Evolutionary conservation across 1,140 invertebrate genomes (phyloP).

Genomic region (Drosophila pseudoobscura): DNA sequence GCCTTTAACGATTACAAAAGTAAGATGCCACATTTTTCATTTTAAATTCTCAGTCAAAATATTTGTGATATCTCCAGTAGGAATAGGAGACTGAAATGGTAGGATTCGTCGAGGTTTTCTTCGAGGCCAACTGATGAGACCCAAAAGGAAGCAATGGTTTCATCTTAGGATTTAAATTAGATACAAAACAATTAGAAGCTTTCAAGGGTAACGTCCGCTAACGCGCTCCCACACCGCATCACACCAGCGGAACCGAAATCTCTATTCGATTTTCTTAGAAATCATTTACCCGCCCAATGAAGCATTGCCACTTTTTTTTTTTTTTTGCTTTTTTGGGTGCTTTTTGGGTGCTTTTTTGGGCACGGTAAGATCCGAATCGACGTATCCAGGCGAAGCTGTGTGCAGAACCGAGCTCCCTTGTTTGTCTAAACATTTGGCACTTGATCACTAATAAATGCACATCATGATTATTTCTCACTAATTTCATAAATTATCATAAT

Average conservation of each 20-base stretch:
- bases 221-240: not conserved
- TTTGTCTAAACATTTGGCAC: conserved; percentile 65
- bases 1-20: too few relatives aligned
- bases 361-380: conserved; percentile 6
- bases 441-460: conserved; percentile 72
- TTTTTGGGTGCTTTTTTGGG: conserved; percentile 21
- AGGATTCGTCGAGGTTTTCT: too few relatives aligned
- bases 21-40: too few relatives aligned
- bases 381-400: conserved; percentile 36
- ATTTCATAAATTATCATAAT: conserved; percentile 75
- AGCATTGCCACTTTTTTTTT: conserved; percentile 29
- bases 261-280: conserved; percentile 25
- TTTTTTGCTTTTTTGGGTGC: not conserved
- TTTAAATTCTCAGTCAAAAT: too few relatives aligned
- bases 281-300: conserved; percentile 38
- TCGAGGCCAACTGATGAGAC: too few relatives aligned
- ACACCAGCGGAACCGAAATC: not conserved
- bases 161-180: too few relatives aligned
- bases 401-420: conserved; percentile 61
- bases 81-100: too few relatives aligned
- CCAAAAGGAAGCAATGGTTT: too few relatives aligned
- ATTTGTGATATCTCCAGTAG: too few relatives aligned
- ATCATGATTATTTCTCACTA: conserved; percentile 79
- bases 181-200: conserved; percentile 62
- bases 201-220: conserved; percentile 52